Percentiles rank a stretch among this genome's conserved stretches.
phyloP scores from a whole-genome alignment of 2,888 invertebrate species.

The Plagiodera versicolora region DNA sequence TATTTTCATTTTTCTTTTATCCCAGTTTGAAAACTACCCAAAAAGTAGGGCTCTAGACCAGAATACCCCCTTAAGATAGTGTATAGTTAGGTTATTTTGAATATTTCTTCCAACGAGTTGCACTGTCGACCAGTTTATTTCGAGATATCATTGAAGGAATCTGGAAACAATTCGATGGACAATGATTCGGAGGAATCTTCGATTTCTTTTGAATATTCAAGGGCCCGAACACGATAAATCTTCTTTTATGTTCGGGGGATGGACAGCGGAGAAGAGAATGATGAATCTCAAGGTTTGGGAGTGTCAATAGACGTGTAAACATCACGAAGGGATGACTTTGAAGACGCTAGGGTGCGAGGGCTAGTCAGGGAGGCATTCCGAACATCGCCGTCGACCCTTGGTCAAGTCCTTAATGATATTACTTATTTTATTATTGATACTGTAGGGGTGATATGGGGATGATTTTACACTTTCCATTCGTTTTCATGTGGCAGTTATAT shows the following conservation, averaged over 20 bases:
- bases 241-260: constrained; percentile 24
- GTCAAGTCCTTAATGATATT: constrained; percentile 47
- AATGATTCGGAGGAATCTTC: not conserved
- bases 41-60: no score
- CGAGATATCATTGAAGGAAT: not conserved
- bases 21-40: no score
- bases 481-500: not conserved
- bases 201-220: constrained; percentile 7
- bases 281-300: constrained; percentile 39
- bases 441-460: constrained; percentile 29
- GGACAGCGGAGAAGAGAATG: constrained; percentile 30
- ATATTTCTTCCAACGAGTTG: no score
- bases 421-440: constrained; percentile 44
- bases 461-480: not conserved
- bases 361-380: constrained; percentile 45
- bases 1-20: no score
- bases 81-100: no score
- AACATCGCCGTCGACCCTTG: constrained; percentile 48
- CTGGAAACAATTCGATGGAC: not conserved
- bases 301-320: constrained; percentile 49
- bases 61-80: no score
- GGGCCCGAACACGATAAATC: constrained; percentile 21
- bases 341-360: constrained; percentile 45
- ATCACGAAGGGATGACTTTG: constrained; percentile 45
- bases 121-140: no score